These are phyloP conservation scores for Mastacembelus armatus DNA, from an alignment of 2,797 vertebrate genomes.

Conservation along the genomic window DNA sequence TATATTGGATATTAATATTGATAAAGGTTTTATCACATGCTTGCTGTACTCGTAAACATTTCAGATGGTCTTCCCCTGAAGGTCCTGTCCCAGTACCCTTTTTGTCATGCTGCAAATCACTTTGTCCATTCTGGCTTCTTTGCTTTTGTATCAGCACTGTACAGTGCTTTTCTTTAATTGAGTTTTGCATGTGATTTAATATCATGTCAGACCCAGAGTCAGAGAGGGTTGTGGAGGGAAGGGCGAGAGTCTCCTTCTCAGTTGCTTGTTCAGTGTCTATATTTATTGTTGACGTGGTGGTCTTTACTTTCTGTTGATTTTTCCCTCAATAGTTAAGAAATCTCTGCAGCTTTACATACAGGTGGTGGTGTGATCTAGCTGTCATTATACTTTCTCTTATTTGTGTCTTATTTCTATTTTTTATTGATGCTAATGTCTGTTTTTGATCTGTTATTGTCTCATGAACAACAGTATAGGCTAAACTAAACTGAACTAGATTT, in stretches of 20 bases:
- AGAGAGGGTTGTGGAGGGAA: not conserved
- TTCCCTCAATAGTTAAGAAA: not conserved
- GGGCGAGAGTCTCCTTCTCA: not conserved
- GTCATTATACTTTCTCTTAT: not conserved
- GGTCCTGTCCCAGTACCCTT: conserved; percentile 26
- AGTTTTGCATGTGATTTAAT: conserved; percentile 71
- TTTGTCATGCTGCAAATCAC: conserved; percentile 50
- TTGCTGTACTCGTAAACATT: conserved; percentile 35
- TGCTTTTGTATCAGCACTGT: conserved; percentile 46
- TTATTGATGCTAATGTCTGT: too few species aligned
- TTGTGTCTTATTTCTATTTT: too few species aligned
- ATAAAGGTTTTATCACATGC: conserved; percentile 41
- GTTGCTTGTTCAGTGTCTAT: not conserved
- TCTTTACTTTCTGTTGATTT: conserved; percentile 12
- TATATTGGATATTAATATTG: conserved; percentile 36
- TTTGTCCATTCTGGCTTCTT: conserved; percentile 28
- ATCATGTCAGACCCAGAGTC: conserved; percentile 40
- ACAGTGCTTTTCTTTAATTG: conserved; percentile 64
- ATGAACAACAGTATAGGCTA: not conserved
- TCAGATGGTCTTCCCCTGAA: conserved; percentile 24
- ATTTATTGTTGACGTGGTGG: conserved; percentile 6
- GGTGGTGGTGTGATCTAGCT: not conserved
- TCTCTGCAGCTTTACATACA: too few species aligned
- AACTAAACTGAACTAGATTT: not conserved
- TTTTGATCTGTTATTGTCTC: not conserved